Percentiles rank a stretch among this genome's conserved stretches.
Conservation (phyloP, 2,797 vertebrate species). For the Heliangelus exortis region DNA sequence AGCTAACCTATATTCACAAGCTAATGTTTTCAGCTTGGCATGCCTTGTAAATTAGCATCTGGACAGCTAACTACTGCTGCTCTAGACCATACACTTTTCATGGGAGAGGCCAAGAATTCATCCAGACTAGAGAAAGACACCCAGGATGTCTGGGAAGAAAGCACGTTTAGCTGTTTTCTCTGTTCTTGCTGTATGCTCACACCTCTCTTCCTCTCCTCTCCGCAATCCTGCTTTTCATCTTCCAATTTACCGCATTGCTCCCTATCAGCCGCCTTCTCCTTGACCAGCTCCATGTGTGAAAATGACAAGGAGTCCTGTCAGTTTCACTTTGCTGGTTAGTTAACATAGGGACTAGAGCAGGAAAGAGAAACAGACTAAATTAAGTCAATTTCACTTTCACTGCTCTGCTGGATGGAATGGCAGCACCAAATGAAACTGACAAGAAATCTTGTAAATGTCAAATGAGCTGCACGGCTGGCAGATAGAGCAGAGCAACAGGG, state of each 20-base stretch:
- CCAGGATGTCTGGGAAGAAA: neutral
- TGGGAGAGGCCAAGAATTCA: neutral
- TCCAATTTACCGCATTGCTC: slow-evolving; percentile 48
- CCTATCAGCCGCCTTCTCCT: slow-evolving; percentile 36
- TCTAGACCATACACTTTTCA: neutral
- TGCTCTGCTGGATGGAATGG: slow-evolving; percentile 62
- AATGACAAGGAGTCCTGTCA: slow-evolving; percentile 54
- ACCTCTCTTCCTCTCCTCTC: neutral
- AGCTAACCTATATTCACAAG: neutral
- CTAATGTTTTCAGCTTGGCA: neutral
- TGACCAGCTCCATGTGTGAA: slow-evolving; percentile 40
- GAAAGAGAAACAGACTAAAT: slow-evolving; percentile 63
- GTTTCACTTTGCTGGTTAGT: slow-evolving; percentile 58
- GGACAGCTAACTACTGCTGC: neutral
- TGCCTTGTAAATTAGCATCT: neutral
- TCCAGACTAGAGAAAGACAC: neutral
- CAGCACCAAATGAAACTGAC: slow-evolving; percentile 68
- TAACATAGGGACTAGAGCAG: slow-evolving; percentile 45
- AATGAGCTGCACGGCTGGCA: slow-evolving; percentile 69
- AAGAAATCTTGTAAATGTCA: slow-evolving; percentile 74
- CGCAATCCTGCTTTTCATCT: neutral
- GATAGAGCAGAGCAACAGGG: slow-evolving; percentile 53
- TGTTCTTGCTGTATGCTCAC: neutral
- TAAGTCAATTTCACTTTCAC: slow-evolving; percentile 60
- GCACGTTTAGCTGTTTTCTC: neutral